Conservation (phyloP, 2,888 invertebrate genomes). For the Sericinus montela region DNA sequence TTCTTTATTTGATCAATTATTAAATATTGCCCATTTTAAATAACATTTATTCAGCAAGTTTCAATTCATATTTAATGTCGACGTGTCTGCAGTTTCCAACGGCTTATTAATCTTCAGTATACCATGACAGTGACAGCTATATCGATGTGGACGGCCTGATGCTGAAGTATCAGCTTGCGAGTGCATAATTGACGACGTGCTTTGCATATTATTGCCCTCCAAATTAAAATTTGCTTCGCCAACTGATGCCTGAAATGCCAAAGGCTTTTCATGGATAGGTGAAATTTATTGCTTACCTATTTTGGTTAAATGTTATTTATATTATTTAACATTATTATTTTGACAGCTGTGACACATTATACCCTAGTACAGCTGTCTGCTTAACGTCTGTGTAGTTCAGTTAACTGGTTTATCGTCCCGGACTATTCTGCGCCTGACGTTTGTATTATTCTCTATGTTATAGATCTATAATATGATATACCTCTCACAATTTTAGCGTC, state of each 20-base stretch:
- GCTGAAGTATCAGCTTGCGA: not conserved
- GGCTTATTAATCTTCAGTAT: conserved; percentile 31
- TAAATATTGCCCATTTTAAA: too few species aligned
- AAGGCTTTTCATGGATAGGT: not conserved
- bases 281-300: not conserved
- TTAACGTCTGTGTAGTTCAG: conserved; percentile 24
- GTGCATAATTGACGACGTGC: conserved; percentile 47
- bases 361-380: too few species aligned
- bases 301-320: not conserved
- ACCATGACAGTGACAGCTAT: not conserved
- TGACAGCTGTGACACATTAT: too few species aligned
- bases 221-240: conserved; percentile 38
- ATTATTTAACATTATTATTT: too few species aligned
- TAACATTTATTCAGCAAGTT: too few species aligned
- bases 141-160: not conserved
- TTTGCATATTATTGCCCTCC: conserved; percentile 61
- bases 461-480: conserved; percentile 4
- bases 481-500: not conserved
- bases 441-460: conserved; percentile 2
- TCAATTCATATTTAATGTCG: not conserved
- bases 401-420: conserved; percentile 21
- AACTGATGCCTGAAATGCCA: conserved; percentile 1
- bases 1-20: too few species aligned
- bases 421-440: conserved; percentile 23
- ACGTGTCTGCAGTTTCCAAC: conserved; percentile 27